phyloP scores from a whole-genome alignment of 2,113 vertebrate genomes.

The Rattus norvegicus region DNA sequence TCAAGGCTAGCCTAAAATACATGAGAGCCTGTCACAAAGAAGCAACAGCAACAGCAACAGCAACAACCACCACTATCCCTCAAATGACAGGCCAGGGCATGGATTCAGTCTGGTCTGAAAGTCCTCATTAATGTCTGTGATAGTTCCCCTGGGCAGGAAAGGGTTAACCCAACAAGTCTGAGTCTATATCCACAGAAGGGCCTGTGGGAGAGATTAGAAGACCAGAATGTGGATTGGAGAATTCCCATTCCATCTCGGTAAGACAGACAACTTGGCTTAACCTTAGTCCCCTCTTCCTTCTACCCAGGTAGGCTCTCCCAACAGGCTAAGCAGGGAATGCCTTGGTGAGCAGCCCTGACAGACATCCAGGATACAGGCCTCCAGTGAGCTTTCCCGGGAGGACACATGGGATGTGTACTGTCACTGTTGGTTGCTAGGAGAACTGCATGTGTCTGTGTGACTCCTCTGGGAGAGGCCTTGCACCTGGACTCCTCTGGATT shows the following conservation, averaged over 20 bases:
- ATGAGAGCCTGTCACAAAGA: not conserved
- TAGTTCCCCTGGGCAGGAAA: not conserved
- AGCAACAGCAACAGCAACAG: not conserved
- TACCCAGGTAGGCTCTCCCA: not conserved
- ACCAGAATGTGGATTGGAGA: not conserved
- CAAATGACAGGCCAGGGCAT: not conserved
- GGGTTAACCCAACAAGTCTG: not conserved
- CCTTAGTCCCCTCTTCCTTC: not conserved
- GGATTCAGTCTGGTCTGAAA: not conserved
- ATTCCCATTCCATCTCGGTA: not conserved
- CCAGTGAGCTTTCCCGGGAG: not conserved
- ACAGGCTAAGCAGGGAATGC: not conserved
- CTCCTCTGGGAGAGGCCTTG: not conserved
- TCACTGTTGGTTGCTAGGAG: not conserved
- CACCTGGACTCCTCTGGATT: not conserved
- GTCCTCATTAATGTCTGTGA: not conserved
- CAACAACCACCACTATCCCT: not conserved
- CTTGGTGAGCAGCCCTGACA: not conserved
- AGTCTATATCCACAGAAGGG: not conserved
- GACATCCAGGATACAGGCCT: not conserved
- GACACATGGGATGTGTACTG: not conserved
- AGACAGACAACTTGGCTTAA: not conserved
- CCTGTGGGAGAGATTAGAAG: not conserved
- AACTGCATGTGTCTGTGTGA: not conserved
- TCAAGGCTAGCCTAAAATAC: not conserved